These are phyloP conservation scores for Thecocarcelia acutangulata DNA, from an alignment of 2,888 invertebrate genomes.

Conservation along the genomic window DNA sequence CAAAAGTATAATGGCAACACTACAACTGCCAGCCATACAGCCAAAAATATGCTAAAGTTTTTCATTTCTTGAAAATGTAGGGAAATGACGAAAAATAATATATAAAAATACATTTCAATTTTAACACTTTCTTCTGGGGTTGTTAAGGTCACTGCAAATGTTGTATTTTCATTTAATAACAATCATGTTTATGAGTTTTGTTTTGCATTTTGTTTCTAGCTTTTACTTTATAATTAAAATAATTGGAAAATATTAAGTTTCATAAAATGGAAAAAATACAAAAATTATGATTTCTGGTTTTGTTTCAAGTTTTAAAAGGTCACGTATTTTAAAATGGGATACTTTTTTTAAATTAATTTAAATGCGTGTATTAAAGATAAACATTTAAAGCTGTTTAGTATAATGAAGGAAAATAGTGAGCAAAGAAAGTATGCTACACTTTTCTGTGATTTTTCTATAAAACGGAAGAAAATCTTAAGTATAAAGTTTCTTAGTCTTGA, in stretches of 20 bases:
- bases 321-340: not conserved
- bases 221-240: constrained; percentile 35
- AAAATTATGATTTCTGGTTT: too few species aligned
- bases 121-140: constrained; percentile 28
- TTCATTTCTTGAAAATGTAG: constrained; percentile 8
- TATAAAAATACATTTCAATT: constrained; percentile 12
- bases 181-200: not conserved
- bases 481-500: too few species aligned
- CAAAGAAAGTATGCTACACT: too few species aligned
- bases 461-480: too few species aligned
- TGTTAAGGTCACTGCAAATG: constrained; percentile 41
- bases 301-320: constrained; percentile 2
- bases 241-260: constrained; percentile 20
- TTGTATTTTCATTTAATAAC: not conserved
- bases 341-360: not conserved
- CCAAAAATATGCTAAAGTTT: constrained; percentile 51
- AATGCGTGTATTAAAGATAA: not conserved
- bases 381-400: too few species aligned
- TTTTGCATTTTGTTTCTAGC: not conserved
- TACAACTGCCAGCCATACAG: not conserved
- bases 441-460: too few species aligned
- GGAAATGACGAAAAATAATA: not conserved
- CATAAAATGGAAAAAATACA: not conserved
- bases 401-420: too few species aligned
- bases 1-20: constrained; percentile 3